Evolutionary conservation across 1,140 invertebrate genomes (phyloP), one percentile per base, ranked within the genome.

Genomic region (Matsumurasca onukii): DNA sequence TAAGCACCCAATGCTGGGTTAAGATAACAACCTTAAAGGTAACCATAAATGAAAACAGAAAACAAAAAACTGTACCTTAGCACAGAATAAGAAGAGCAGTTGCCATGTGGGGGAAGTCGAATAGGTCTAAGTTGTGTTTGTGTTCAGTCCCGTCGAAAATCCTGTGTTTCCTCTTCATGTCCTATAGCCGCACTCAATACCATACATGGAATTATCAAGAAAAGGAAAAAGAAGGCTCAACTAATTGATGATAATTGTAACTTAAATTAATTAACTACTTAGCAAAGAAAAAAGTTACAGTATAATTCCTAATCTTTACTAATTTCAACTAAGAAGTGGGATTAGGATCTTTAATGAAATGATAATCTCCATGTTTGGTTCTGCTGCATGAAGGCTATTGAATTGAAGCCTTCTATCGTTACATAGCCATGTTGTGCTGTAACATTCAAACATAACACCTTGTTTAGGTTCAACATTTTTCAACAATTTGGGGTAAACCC

Each of bases 331-430:
- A 31, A 31, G n/a, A 31, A 13, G 5, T 63, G 31, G 12, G 5
- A 31, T 31, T 63, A 63, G 39, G 39, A 63, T 63, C 39, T 63
- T 63, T 31, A 63, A 31, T 63, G 59, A 63, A 31, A 63, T 31
- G 59, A 63, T 63, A 31, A 63, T 29, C 39, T 63, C 59, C 59
- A 63, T 63, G 59, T 63, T 63, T 63, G 59, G 59, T 31, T 63
- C 20, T 17, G 59, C 59, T 63, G 59, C 30, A 24, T 63, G 31
- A 31, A 51, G 49, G 49, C 49, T 20, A 22, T 20, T 51, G 49
- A 20, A 17, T 51, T 17, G 49, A 51, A 9, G 49, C 49, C 49
- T 51, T 20, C 49, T 51, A 51, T 51, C 49, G n/a, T 5, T 51
- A 51, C 49, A 20, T 22, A 51, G 49, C 49, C 49, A 51, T 51